Base-by-base conservation (phyloP, 2,113 vertebrate species). In the Dromas ardeola region DNA sequence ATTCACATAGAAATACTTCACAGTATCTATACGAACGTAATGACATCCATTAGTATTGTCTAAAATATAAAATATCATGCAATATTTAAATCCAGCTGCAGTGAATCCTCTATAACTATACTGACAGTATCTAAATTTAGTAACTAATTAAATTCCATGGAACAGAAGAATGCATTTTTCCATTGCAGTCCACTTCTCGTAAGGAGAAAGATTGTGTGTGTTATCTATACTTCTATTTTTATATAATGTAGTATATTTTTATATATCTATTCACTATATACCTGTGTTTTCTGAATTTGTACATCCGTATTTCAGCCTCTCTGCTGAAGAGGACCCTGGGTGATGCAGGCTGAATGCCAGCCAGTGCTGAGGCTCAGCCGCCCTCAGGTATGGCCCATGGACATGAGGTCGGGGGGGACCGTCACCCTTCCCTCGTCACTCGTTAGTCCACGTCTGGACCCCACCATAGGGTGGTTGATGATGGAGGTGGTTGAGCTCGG, bases 41-140 rank as follows among this genome's bases (percentile, higher is more conserved):
- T 66, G 67, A 21, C 91, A 56, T 27, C 86, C 67, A 69, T 91
- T 81, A 86, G 78, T 40, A 32, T 55, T 73, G 71, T 70, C 61
- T 73, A 53, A 93, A 93, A 65, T 53, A 36, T 61, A 93, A 95
- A 96, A 79, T 72, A 82, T 38, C 88, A 32, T 36, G 69, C 80
- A 94, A 30, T 73, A 58, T 93, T 95, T 91, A 91, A 95, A 95
- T 90, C 84, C 49, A 83, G 2, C 62, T 90, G 71, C 91, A 71
- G 70, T 72, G 89, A 94, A 87, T 87, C 62, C 70, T 94, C 81
- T 62, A 2, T 74, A 91, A 84, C 84, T 84, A 23, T 47, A n/a
- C 84, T 66, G 95, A 61, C 86, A 94, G 89, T 18, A 29, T n/a
- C 95, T 97, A 95, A 95, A 92, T 95, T 94, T 97, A 96, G 93